Percentiles rank a stretch among this genome's conserved stretches.
Conservation (phyloP, 1,140 invertebrate genomes). For the Gonioctena quinquepunctata region DNA sequence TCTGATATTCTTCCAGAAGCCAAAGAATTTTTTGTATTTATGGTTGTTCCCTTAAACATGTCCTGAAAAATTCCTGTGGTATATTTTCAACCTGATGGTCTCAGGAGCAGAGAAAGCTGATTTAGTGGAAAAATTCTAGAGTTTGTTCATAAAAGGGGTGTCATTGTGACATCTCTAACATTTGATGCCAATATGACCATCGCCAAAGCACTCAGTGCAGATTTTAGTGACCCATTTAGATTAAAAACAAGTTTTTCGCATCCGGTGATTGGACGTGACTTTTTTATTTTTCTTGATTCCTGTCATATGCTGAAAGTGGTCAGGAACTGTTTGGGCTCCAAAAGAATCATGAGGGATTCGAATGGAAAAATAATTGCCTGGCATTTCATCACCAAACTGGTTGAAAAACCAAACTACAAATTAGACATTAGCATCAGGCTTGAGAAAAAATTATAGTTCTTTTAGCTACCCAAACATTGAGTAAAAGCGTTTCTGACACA, state of each 20-base stretch:
- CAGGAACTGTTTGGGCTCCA: not conserved
- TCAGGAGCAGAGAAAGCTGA: slow-evolving; percentile 17
- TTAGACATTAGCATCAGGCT: slow-evolving; percentile 13
- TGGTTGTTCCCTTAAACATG: slow-evolving; percentile 45
- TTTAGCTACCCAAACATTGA: slow-evolving; percentile 16
- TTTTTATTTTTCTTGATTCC: slow-evolving; percentile 7
- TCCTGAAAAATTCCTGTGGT: slow-evolving; percentile 46
- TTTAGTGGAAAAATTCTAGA: slow-evolving; percentile 14
- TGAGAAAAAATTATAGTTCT: slow-evolving; percentile 24
- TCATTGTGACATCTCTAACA: slow-evolving; percentile 13
- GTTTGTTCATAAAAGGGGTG: slow-evolving; percentile 8
- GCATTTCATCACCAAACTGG: not conserved
- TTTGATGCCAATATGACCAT: slow-evolving; percentile 23
- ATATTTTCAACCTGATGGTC: slow-evolving; percentile 41
- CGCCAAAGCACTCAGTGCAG: not conserved
- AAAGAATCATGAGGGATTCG: not conserved
- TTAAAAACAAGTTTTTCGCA: slow-evolving; percentile 5
- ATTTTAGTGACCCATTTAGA: no score
- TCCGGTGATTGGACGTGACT: not conserved
- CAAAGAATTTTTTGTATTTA: slow-evolving; percentile 48
- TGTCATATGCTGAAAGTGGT: no score
- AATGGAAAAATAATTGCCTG: slow-evolving; percentile 2
- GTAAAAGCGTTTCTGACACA: slow-evolving; percentile 20
- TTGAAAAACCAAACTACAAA: slow-evolving; percentile 13
- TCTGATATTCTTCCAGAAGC: slow-evolving; percentile 37